Percentiles rank a stretch among this genome's conserved stretches.
Evolutionary conservation across 2,113 vertebrate species (phyloP).

Genomic region (Calypte anna): DNA sequence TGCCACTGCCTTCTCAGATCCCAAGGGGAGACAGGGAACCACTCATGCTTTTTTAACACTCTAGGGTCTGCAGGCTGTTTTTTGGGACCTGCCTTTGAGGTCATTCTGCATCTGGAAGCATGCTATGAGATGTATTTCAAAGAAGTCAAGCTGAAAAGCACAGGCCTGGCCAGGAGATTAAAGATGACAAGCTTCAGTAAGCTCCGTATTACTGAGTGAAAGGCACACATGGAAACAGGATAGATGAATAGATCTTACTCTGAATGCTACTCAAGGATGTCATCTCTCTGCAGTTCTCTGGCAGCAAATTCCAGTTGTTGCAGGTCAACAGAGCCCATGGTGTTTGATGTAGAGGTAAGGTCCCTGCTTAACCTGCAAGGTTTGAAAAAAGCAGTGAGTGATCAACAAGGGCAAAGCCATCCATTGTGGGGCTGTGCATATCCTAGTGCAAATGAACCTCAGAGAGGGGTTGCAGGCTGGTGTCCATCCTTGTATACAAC

Average conservation of each 20-base stretch:
- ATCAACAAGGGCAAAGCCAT: accelerated
- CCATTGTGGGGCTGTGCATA: accelerated
- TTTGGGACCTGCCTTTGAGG: neutral
- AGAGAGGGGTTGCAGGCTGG: neutral
- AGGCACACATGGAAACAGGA: neutral
- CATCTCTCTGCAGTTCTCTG: accelerated
- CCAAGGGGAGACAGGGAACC: neutral
- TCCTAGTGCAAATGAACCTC: accelerated
- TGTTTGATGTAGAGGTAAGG: neutral
- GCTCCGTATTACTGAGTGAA: neutral
- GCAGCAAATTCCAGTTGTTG: neutral
- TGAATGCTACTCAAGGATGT: neutral
- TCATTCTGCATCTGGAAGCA: neutral
- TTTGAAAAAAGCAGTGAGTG: neutral
- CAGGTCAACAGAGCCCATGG: neutral
- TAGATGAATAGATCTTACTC: neutral
- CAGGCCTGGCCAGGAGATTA: neutral
- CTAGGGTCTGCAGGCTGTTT: neutral
- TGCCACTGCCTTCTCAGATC: neutral
- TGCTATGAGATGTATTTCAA: neutral
- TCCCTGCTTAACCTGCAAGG: neutral
- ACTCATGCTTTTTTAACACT: accelerated
- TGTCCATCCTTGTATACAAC: neutral
- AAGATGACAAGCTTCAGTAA: neutral
- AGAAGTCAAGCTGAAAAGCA: neutral